phyloP scores from a whole-genome alignment of 2,888 invertebrate genomes.

The Schrankia costaestrigalis region DNA sequence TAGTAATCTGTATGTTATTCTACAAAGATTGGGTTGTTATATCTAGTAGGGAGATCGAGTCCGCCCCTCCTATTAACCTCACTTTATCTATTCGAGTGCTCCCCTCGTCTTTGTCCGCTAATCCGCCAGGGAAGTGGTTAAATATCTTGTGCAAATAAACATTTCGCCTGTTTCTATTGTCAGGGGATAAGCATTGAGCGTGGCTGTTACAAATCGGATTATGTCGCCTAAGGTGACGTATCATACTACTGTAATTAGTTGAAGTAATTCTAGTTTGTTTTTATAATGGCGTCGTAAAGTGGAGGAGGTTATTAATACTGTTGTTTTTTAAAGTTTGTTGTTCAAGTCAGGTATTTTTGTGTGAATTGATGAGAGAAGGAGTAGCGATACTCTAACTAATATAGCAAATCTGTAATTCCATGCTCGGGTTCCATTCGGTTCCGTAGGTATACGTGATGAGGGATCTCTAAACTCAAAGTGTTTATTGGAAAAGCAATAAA shows the following conservation, averaged over 20 bases:
- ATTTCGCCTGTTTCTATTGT: slow-evolving; percentile 70
- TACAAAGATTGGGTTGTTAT: slow-evolving; percentile 57
- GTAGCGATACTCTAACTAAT: too few relatives aligned
- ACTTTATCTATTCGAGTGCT: slow-evolving; percentile 58
- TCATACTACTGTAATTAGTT: slow-evolving; percentile 61
- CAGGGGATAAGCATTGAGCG: slow-evolving; percentile 60
- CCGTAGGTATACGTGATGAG: too few relatives aligned
- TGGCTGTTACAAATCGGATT: slow-evolving; percentile 71
- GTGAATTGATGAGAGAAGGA: too few relatives aligned
- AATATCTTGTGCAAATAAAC: slow-evolving; percentile 81
- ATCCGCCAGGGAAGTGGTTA: slow-evolving; percentile 78
- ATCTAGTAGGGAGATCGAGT: slow-evolving; percentile 44
- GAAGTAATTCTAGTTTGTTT: slow-evolving; percentile 51
- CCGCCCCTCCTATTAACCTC: slow-evolving; percentile 74
- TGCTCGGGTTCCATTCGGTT: too few relatives aligned
- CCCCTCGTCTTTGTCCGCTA: slow-evolving; percentile 70
- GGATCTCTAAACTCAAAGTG: too few relatives aligned
- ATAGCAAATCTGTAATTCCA: too few relatives aligned
- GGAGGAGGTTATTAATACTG: too few relatives aligned
- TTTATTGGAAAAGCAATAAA: too few relatives aligned
- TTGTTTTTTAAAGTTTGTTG: too few relatives aligned
- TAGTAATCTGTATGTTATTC: slow-evolving; percentile 65
- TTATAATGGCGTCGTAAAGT: slow-evolving; percentile 30
- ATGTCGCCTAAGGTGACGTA: slow-evolving; percentile 62
- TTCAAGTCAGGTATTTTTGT: too few relatives aligned